A percentile compares a stretch with the other conserved stretches of the same genome.
Evolutionary conservation across 2,797 vertebrate genomes (phyloP).

Genomic region (Melanotaenia pygmaea): DNA sequence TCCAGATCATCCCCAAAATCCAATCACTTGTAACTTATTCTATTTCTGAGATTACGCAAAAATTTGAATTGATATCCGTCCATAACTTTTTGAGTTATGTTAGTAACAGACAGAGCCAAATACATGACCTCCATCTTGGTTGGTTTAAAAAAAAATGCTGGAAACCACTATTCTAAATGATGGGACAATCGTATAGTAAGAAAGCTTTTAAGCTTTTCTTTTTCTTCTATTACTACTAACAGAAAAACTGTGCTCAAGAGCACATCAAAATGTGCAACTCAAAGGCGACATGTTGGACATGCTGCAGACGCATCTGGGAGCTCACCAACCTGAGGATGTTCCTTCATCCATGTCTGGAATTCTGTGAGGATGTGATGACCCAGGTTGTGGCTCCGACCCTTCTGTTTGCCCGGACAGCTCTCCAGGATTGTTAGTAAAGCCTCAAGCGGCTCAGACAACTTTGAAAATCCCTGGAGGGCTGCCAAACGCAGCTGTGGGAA

Average conservation of each 20-base stretch:
- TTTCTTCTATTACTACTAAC: neutral
- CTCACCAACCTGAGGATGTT: constrained; percentile 64
- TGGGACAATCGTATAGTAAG: neutral
- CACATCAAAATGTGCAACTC: neutral
- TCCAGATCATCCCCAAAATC: no score
- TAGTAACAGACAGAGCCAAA: no score
- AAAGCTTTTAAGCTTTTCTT: neutral
- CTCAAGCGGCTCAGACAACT: constrained; percentile 74
- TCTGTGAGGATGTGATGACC: constrained; percentile 73
- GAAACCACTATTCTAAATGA: neutral
- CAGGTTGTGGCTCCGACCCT: constrained; percentile 70
- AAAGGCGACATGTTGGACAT: neutral
- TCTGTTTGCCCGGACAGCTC: constrained; percentile 73
- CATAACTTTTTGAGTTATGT: no score
- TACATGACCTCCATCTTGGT: no score
- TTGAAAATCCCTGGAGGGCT: constrained; percentile 75
- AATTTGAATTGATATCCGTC: no score
- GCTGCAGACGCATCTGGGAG: neutral
- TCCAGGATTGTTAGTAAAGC: constrained; percentile 78
- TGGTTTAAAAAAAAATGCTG: neutral
- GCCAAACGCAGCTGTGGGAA: constrained; percentile 67
- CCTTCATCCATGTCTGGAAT: constrained; percentile 78
- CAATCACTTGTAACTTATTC: no score
- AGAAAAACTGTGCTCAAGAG: neutral
- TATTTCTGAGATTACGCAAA: no score